Conservation (phyloP, 2,113 vertebrate species). For the Pedionomus torquatus region DNA sequence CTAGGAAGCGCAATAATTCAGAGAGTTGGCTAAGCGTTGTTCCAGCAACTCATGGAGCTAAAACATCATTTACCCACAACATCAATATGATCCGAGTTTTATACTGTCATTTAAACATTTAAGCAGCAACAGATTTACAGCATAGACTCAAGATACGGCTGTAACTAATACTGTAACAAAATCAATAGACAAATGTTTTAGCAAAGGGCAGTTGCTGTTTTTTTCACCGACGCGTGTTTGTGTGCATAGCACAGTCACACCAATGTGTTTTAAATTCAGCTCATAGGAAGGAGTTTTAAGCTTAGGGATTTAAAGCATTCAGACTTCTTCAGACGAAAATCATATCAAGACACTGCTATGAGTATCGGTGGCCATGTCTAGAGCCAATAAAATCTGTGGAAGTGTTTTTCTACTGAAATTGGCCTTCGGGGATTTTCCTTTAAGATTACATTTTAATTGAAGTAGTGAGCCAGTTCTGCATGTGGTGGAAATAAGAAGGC, state of each 20-base stretch:
- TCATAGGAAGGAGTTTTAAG: conserved; percentile 47
- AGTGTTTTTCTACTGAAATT: conserved; percentile 70
- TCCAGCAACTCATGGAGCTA: not conserved
- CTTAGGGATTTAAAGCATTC: conserved; percentile 50
- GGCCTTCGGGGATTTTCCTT: conserved; percentile 67
- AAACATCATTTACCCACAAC: not conserved
- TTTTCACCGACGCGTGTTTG: conserved; percentile 17
- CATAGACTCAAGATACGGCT: not conserved
- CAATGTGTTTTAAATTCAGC: conserved; percentile 62
- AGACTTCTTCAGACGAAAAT: conserved; percentile 51
- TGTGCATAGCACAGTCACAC: conserved; percentile 20
- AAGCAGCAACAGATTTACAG: conserved; percentile 37
- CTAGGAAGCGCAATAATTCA: conserved; percentile 55
- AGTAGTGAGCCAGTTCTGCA: conserved; percentile 45
- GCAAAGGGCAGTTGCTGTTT: not conserved
- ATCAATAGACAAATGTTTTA: conserved; percentile 54
- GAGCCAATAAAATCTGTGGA: conserved; percentile 63
- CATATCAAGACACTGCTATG: conserved; percentile 45
- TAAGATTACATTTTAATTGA: conserved; percentile 75
- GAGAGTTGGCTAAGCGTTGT: conserved; percentile 6
- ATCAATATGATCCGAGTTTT: conserved; percentile 46
- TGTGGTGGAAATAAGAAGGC: conserved; percentile 36
- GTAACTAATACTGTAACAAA: conserved; percentile 47
- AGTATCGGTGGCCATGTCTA: conserved; percentile 38
- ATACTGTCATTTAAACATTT: conserved; percentile 38